Base-by-base conservation (phyloP, 2,113 vertebrate species). In the Amia ocellicauda region DNA sequence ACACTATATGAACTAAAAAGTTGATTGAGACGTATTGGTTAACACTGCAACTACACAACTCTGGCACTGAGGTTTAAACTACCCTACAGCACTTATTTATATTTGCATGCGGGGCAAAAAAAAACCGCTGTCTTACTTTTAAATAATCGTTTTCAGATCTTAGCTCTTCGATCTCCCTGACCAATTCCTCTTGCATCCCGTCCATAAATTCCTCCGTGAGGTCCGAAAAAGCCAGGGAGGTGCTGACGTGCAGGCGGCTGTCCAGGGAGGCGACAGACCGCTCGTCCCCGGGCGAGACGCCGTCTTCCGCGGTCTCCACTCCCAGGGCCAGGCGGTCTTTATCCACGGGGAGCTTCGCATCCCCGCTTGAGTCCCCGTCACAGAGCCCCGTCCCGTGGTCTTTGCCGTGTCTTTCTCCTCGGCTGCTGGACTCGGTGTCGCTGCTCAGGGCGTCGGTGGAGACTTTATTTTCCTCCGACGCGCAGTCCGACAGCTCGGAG, bases 121-220 rank as follows among this genome's bases (percentile, higher is more conserved):
- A 47, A 47, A 47, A 47, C 3, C 13, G 16, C 13, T n/a, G 57
- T 56, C 89, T 82, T 84, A 98, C 97, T 93, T 98, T 99, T 71
- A 98, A 92, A 82, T 99, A 98, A 80, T 97, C 95, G 64, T 98
- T 99, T 79, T 99, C 97, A 0, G 97, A 96, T 66, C 97, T 89
- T 71, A 99, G 86, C 72, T 99, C 97, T 62, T 99, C 96, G 73
- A 98, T 90, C 68, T 99, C 97, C 16, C 93, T 81, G 59, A 94
- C 71, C 67, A 94, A 90, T 80, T 95, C 90, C 60, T 96, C 92
- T 0, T 92, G 90, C 77, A 92, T 81, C 49, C 88, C 90, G 75
- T 96, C 96, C 77, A 94, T 87, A 53, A 95, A 77, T 80, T 99
- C 95, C 83, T 99, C 96, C 16, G 95, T 96, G 70, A 99, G 91